Evolutionary conservation across 2,113 vertebrate species (phyloP), one percentile per base, ranked within the genome.

Genomic region (Seriola rivoliana): DNA sequence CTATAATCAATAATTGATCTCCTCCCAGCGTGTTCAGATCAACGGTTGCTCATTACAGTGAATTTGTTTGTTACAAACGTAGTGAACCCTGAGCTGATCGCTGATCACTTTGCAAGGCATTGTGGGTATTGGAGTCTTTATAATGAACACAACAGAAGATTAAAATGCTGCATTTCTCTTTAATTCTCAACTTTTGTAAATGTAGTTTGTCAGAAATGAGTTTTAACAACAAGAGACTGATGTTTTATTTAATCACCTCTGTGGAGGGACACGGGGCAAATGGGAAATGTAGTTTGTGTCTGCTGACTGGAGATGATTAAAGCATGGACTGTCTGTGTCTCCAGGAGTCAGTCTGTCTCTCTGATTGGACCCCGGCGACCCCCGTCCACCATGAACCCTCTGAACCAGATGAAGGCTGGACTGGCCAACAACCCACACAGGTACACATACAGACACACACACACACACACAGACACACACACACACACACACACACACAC

Each of bases 401-500:
- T 97, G 95, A 98, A 98, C 95, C 96, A 97, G 91, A 97, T 98
- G 97, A 99, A 98, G 95, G 95, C 96, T 58, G 96, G 96, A 81
- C 94, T 97, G 92, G 93, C 95, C 75, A 95, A 96, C 69, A 93
- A 96, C 23, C 96, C 97, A 38, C 97, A 97, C 93, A 95, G 97
- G 97, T 98, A 93, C 23, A 58, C 9, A 23, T 25, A 65, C 40
- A 55, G 29, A 65, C 46, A 38, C 59, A 72, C 44, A 62, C 54
- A 17, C 59, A 63, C 58, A 76, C 67, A 40, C 40, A 23, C 1
- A 23, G 23, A 93, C 23, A 58, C 9, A 23, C 32, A 65, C 55
- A 44, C 54, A 55, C 25, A 25, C 25, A 25, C 25, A 25, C 23
- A 23, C 23, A 25, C 2, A 25, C 25, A 25, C 25, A 25, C 25